Conservation (phyloP, 2,888 invertebrate species). For the Leucoptera coffeella region DNA sequence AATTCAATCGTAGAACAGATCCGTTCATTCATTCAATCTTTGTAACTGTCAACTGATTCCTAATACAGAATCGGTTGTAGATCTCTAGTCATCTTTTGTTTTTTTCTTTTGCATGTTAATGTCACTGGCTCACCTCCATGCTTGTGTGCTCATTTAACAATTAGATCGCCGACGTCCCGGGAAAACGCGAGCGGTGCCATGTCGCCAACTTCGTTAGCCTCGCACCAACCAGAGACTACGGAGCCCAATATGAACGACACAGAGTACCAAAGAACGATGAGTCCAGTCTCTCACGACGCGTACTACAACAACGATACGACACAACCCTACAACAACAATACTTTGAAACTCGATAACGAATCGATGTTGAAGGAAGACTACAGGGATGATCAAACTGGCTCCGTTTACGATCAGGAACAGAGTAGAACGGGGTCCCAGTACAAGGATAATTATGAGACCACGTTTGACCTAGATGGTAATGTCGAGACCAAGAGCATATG, state of each 20-base stretch:
- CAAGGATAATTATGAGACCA: constrained; percentile 75
- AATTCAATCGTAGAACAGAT: no score
- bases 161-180: constrained; percentile 40
- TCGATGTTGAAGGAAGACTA: constrained; percentile 38
- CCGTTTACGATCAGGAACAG: constrained; percentile 29
- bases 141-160: constrained; percentile 33
- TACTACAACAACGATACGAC: constrained; percentile 20
- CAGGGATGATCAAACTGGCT: constrained; percentile 27
- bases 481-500: constrained; percentile 88
- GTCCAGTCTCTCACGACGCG: constrained; percentile 37
- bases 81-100: constrained; percentile 21
- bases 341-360: constrained; percentile 40
- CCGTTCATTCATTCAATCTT: no score
- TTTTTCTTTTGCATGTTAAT: constrained; percentile 44
- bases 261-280: constrained; percentile 31
- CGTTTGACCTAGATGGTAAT: constrained; percentile 87
- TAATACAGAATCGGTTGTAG: constrained; percentile 11
- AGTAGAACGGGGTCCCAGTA: constrained; percentile 36
- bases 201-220: constrained; percentile 33
- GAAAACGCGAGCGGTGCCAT: constrained; percentile 32
- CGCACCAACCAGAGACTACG: constrained; percentile 14
- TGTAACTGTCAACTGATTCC: neutral
- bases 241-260: constrained; percentile 23
- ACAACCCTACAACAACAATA: constrained; percentile 39
- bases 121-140: constrained; percentile 48